Conservation (phyloP, 1,140 invertebrate species). For the Neocloeon triangulifer region DNA sequence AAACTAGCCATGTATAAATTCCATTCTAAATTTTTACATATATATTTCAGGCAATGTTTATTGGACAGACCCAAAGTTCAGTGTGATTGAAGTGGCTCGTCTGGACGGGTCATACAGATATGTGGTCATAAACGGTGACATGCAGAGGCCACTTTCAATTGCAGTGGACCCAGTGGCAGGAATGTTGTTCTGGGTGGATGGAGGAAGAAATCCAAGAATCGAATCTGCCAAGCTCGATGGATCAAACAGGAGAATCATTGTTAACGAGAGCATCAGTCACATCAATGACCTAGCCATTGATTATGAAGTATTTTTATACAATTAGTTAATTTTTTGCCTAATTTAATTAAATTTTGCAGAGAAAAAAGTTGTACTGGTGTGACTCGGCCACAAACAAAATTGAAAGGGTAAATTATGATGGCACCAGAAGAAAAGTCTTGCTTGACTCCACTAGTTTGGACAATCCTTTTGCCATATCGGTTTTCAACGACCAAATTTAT, state of each 20-base stretch:
- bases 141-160: constrained; percentile 26
- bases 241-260: constrained; percentile 23
- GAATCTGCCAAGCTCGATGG: constrained; percentile 33
- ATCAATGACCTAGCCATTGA: constrained; percentile 36
- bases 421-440: constrained; percentile 16
- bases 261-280: constrained; percentile 21
- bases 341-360: constrained; percentile 13
- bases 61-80: constrained; percentile 33
- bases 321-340: too few species aligned
- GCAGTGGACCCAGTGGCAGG: constrained; percentile 38
- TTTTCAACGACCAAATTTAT: constrained; percentile 23
- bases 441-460: constrained; percentile 13
- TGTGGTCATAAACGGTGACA: constrained; percentile 20
- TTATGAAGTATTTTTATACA: constrained; percentile 22
- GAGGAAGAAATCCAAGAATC: constrained; percentile 21
- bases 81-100: constrained; percentile 28
- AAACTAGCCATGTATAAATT: neutral
- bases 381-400: constrained; percentile 22
- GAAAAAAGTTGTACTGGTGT: constrained; percentile 24
- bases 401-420: constrained; percentile 24
- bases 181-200: constrained; percentile 36
- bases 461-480: constrained; percentile 19
- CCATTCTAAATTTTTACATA: constrained; percentile 7
- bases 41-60: constrained; percentile 24
- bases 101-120: constrained; percentile 23